These are phyloP conservation scores for Smutsia gigantea DNA, from an alignment of 2,797 vertebrate genomes.

Conservation along the genomic window DNA sequence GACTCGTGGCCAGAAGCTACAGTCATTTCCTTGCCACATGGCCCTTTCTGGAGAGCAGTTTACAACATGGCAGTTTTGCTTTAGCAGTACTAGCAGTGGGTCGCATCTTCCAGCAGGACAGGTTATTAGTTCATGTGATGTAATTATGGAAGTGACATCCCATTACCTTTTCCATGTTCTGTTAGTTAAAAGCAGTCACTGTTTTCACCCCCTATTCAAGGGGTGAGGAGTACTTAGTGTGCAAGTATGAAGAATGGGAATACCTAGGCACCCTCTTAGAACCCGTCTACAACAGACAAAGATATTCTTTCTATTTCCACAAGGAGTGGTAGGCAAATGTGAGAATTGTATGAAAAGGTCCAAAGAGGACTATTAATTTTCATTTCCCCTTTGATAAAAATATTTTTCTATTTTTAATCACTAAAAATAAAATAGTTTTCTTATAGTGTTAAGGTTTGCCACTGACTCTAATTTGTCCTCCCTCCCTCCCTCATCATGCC, in stretches of 20 bases:
- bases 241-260: background rate
- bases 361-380: background rate
- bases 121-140: background rate
- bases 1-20: background rate
- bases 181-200: background rate
- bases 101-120: background rate
- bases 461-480: background rate
- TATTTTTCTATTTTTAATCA: background rate
- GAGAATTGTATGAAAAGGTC: background rate
- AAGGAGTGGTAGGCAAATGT: background rate
- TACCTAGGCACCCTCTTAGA: background rate
- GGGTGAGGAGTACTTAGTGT: fast-evolving
- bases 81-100: background rate
- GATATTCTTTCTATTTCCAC: background rate
- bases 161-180: background rate
- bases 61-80: background rate
- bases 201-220: background rate
- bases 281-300: background rate
- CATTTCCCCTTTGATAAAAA: background rate
- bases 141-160: background rate
- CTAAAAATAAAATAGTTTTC: background rate
- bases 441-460: background rate
- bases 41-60: background rate
- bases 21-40: background rate
- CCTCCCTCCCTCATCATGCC: too few species aligned